Evolutionary conservation across 37 sponge, comb jelly and placozoan genomes (phyloP).

Genomic region (Agelas oroides): DNA sequence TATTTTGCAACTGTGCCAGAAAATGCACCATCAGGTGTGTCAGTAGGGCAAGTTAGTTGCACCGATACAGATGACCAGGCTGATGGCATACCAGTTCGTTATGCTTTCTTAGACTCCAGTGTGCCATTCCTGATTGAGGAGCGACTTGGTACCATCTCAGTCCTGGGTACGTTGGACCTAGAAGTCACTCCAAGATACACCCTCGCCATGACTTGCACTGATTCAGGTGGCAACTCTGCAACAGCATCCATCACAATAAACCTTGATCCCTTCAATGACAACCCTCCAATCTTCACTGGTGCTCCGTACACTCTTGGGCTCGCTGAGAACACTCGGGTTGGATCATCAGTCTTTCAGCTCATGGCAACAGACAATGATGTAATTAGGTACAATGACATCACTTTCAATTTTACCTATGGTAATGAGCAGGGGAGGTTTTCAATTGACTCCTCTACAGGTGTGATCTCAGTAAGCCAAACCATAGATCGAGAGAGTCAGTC

Average conservation of each 20-base stretch:
- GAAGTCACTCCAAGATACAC: slow-evolving; percentile 19
- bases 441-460: slow-evolving; percentile 46
- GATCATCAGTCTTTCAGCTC: slow-evolving; percentile 31
- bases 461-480: background rate
- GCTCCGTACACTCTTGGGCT: slow-evolving; percentile 20
- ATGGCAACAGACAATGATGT: slow-evolving; percentile 68
- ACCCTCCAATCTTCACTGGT: slow-evolving; percentile 49
- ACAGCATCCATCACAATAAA: slow-evolving; percentile 35
- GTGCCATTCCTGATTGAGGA: slow-evolving; percentile 35
- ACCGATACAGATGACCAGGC: slow-evolving; percentile 65
- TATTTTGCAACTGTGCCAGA: slow-evolving; percentile 57
- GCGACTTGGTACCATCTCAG: slow-evolving; percentile 30
- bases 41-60: slow-evolving; percentile 24
- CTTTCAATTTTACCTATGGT: slow-evolving; percentile 54
- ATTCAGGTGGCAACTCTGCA: slow-evolving; percentile 36
- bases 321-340: slow-evolving; percentile 28
- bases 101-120: background rate
- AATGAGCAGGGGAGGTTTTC: slow-evolving; percentile 42
- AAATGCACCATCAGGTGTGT: background rate
- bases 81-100: slow-evolving; percentile 1
- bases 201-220: slow-evolving; percentile 53
- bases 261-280: slow-evolving; percentile 74
- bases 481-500: slow-evolving; percentile 59
- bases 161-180: slow-evolving; percentile 30
- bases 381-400: slow-evolving; percentile 21